Evolutionary conservation across 2,113 vertebrate species (phyloP).

Genomic region (Macaca mulatta): DNA sequence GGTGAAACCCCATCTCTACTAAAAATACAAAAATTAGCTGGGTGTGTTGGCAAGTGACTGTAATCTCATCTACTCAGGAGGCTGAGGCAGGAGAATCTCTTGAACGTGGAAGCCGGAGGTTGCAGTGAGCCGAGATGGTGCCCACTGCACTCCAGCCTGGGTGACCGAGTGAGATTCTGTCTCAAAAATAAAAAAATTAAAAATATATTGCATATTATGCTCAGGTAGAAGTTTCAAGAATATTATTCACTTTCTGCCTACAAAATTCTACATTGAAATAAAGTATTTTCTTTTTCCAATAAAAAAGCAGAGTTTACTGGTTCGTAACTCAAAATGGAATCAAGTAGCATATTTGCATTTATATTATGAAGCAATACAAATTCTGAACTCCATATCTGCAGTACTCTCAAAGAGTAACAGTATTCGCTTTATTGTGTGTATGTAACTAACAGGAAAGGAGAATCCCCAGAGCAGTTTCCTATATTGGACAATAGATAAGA

Average conservation of each 20-base stretch:
- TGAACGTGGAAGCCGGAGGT: too few species aligned
- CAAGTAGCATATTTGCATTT: background rate
- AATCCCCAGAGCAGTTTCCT: background rate
- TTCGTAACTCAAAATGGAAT: conserved; percentile 35
- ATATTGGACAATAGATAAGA: background rate
- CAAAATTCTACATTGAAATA: background rate
- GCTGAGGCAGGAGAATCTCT: too few species aligned
- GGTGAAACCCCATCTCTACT: too few species aligned
- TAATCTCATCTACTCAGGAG: too few species aligned
- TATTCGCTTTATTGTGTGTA: background rate
- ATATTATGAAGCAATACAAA: background rate
- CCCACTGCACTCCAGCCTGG: too few species aligned
- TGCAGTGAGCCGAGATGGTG: too few species aligned
- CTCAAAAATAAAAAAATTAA: conserved; percentile 34
- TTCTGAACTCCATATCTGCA: background rate
- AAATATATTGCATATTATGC: background rate
- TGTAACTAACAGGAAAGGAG: background rate
- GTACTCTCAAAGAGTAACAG: background rate
- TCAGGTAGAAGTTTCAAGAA: conserved; percentile 26
- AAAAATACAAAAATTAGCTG: too few species aligned
- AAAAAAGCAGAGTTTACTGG: background rate
- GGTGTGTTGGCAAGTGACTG: too few species aligned
- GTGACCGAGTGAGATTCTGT: too few species aligned
- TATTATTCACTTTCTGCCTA: conserved; percentile 9
- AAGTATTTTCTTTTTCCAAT: conserved; percentile 39